Conservation (phyloP, 2,797 vertebrate genomes). For the Pogoniulus pusillus region DNA sequence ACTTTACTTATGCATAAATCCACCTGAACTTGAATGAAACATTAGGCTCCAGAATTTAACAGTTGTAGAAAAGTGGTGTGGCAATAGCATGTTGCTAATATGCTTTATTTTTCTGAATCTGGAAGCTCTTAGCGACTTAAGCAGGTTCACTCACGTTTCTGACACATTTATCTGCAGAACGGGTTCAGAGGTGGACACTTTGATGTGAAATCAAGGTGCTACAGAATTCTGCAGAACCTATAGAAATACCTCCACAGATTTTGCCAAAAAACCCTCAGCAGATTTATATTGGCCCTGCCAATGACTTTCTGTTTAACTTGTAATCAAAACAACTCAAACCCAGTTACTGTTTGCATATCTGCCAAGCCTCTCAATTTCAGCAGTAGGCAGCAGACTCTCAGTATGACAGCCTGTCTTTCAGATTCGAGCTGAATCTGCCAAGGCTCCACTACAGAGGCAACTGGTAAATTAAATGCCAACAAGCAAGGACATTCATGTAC, state of each 20-base stretch:
- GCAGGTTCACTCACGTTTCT: not conserved
- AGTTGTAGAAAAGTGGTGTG: not conserved
- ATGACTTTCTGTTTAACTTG: conserved; percentile 86
- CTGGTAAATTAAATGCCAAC: conserved; percentile 81
- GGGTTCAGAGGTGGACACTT: conserved; percentile 27
- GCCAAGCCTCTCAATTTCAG: conserved; percentile 85
- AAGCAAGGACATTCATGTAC: conserved; percentile 76
- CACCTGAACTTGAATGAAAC: not conserved
- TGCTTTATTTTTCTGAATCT: conserved; percentile 1
- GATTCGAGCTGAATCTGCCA: conserved; percentile 82
- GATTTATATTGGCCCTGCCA: conserved; percentile 80
- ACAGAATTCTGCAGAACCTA: conserved; percentile 42
- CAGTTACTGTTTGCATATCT: conserved; percentile 85
- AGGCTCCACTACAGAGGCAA: conserved; percentile 79
- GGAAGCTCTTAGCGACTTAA: conserved; percentile 18
- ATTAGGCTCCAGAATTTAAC: not conserved
- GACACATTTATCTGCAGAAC: not conserved
- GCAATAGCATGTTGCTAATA: not conserved
- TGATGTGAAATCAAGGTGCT: conserved; percentile 46
- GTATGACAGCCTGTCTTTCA: conserved; percentile 85
- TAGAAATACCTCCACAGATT: conserved; percentile 55
- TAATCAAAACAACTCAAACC: conserved; percentile 89
- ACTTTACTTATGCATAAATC: not conserved
- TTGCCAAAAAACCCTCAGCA: conserved; percentile 73
- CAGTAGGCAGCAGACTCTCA: conserved; percentile 80